A percentile compares a stretch with the other conserved stretches of the same genome.
phyloP scores from a whole-genome alignment of 2,888 invertebrate species.

The Aplocera efformata region DNA sequence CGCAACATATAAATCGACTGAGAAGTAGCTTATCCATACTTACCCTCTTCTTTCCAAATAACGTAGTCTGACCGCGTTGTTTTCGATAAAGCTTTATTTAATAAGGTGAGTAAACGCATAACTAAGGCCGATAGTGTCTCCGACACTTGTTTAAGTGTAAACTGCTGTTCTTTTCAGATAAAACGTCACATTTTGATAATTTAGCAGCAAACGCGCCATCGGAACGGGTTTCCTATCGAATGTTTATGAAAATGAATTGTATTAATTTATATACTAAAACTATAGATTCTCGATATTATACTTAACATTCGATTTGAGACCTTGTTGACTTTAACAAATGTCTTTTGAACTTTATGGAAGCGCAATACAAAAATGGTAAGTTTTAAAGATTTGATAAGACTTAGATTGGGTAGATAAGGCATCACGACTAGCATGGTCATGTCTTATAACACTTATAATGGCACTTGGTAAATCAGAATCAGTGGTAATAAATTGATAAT shows the following conservation, averaged over 20 bases:
- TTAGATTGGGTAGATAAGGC: constrained; percentile 31
- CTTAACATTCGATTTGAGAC: constrained; percentile 6
- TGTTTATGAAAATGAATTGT: constrained; percentile 45
- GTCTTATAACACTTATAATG: constrained; percentile 26
- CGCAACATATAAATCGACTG: too few species aligned
- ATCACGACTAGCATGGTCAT: constrained; percentile 26
- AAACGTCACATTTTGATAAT: constrained; percentile 74
- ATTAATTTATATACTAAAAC: constrained; percentile 45
- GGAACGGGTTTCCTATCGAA: constrained; percentile 49
- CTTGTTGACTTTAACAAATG: constrained; percentile 9
- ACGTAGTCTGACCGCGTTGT: constrained; percentile 34
- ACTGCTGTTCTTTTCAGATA: constrained; percentile 74
- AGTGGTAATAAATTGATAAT: constrained; percentile 8
- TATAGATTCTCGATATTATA: constrained; percentile 13
- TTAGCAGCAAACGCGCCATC: constrained; percentile 49
- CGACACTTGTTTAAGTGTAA: constrained; percentile 77
- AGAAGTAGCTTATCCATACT: constrained; percentile 31
- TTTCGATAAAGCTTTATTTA: constrained; percentile 68
- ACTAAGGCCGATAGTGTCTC: constrained; percentile 56
- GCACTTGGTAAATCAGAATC: constrained; percentile 21
- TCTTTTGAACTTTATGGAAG: constrained; percentile 3
- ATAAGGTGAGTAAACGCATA: constrained; percentile 70
- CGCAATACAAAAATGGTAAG: constrained; percentile 18
- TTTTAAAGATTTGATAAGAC: constrained; percentile 21
- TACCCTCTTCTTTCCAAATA: constrained; percentile 22